A percentile compares a stretch with the other conserved stretches of the same genome.
Evolutionary conservation across 2,797 vertebrate genomes (phyloP).

Genomic region (Rallus crepitans): DNA sequence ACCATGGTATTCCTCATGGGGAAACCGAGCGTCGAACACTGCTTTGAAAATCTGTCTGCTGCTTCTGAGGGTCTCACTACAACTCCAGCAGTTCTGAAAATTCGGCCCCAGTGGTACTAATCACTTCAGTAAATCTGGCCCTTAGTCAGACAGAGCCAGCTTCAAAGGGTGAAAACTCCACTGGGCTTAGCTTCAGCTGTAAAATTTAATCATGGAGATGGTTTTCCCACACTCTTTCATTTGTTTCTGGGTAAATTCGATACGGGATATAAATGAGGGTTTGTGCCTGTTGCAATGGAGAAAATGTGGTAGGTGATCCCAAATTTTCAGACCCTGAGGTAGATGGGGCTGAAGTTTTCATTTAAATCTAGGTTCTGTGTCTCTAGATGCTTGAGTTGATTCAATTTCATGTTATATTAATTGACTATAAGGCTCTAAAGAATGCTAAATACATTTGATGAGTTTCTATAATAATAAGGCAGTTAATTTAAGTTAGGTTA

Average conservation of each 20-base stretch:
- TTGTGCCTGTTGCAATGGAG: slow-evolving; percentile 8
- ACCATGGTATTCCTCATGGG: background rate
- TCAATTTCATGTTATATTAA: slow-evolving; percentile 70
- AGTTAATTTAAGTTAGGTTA: slow-evolving; percentile 65
- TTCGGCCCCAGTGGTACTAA: slow-evolving; percentile 33
- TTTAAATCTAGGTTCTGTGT: slow-evolving; percentile 59
- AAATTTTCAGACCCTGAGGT: slow-evolving; percentile 49
- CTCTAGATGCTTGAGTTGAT: slow-evolving; percentile 56
- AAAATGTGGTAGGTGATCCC: slow-evolving; percentile 45
- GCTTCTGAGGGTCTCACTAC: background rate
- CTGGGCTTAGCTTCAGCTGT: slow-evolving; percentile 27
- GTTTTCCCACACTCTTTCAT: slow-evolving; percentile 26
- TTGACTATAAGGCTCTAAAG: slow-evolving; percentile 56
- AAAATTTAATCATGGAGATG: slow-evolving; percentile 34
- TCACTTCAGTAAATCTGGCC: slow-evolving; percentile 50
- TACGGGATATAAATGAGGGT: slow-evolving; percentile 16
- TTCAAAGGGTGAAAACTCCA: slow-evolving; percentile 63
- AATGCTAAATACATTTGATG: slow-evolving; percentile 63
- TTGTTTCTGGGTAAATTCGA: slow-evolving; percentile 46
- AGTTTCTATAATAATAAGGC: slow-evolving; percentile 59
- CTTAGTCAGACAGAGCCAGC: slow-evolving; percentile 32
- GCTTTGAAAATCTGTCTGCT: slow-evolving; percentile 11
- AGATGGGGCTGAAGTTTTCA: slow-evolving; percentile 35
- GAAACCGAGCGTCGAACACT: rapidly evolving
- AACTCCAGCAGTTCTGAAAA: background rate